Conservation (phyloP, 2,113 vertebrate species). For the Cyanoramphus novaezelandiae region DNA sequence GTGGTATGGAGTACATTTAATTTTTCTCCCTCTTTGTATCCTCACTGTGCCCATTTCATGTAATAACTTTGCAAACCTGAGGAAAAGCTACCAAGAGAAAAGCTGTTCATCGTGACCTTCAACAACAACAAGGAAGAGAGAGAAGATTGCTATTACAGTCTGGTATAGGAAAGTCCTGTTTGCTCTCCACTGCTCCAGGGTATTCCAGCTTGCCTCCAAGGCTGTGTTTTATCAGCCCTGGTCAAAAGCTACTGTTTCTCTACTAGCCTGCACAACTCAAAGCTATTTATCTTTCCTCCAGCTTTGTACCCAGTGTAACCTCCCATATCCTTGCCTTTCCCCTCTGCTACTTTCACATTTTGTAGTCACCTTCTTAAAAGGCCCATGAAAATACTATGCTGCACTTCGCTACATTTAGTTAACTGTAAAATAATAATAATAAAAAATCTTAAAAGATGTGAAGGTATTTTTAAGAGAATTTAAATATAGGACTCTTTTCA, state of each 20-base stretch:
- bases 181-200: not conserved
- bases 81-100: not conserved
- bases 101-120: not conserved
- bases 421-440: conserved; percentile 59
- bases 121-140: not conserved
- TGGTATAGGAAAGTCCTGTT: not conserved
- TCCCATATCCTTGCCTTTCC: not conserved
- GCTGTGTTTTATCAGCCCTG: not conserved
- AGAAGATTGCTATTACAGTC: not conserved
- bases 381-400: conserved; percentile 11
- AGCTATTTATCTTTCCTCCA: not conserved
- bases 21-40: not conserved
- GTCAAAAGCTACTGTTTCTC: not conserved
- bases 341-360: not conserved
- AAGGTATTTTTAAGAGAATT: conserved; percentile 76
- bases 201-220: not conserved
- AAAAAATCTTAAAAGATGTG: conserved; percentile 62
- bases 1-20: fast-evolving
- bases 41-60: not conserved
- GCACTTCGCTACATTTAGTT: conserved; percentile 52
- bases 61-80: not conserved
- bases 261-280: not conserved
- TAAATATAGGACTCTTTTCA: conserved; percentile 84
- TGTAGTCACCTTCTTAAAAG: not conserved
- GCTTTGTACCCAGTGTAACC: not conserved